These are phyloP conservation scores for Zootoca vivipara DNA, from an alignment of 2,113 vertebrate genomes.

Conservation along the genomic window DNA sequence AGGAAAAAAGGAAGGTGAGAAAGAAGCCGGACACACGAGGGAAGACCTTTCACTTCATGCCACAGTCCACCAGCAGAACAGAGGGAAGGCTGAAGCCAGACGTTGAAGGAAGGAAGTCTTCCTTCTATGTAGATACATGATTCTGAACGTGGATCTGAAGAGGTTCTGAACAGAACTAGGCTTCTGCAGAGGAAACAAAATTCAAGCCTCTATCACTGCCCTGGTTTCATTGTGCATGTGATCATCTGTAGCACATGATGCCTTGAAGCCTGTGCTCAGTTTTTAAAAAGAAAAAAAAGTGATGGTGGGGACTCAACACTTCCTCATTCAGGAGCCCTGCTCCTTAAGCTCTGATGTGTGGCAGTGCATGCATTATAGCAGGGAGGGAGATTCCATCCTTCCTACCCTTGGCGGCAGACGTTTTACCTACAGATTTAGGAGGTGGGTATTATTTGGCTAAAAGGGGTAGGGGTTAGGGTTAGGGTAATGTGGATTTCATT, in stretches of 20 bases:
- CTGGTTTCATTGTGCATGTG: not conserved
- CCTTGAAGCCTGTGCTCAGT: not conserved
- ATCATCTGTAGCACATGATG: not conserved
- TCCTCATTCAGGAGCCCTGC: not conserved
- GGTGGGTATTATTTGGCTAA: not conserved
- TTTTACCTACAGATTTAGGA: not conserved
- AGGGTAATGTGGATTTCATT: not conserved
- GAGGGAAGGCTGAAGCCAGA: not conserved
- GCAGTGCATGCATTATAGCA: not conserved
- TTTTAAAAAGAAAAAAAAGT: not conserved
- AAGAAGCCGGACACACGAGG: slow-evolving; percentile 80
- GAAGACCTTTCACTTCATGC: slow-evolving; percentile 80
- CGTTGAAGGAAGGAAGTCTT: slow-evolving; percentile 59
- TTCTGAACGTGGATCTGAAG: slow-evolving; percentile 71
- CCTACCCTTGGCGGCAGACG: not conserved
- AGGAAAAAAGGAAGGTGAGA: slow-evolving; percentile 65
- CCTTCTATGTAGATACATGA: slow-evolving; percentile 77
- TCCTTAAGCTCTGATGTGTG: not conserved
- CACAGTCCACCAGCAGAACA: not conserved
- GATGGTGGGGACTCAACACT: not conserved
- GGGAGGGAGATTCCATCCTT: not conserved
- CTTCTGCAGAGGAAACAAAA: not conserved
- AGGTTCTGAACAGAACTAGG: not conserved
- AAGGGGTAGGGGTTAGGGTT: not conserved
- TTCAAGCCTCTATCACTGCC: not conserved